Evolutionary conservation across 2,797 vertebrate species (phyloP), one percentile per base, ranked within the genome.

Genomic region (Holocentrus rufus): DNA sequence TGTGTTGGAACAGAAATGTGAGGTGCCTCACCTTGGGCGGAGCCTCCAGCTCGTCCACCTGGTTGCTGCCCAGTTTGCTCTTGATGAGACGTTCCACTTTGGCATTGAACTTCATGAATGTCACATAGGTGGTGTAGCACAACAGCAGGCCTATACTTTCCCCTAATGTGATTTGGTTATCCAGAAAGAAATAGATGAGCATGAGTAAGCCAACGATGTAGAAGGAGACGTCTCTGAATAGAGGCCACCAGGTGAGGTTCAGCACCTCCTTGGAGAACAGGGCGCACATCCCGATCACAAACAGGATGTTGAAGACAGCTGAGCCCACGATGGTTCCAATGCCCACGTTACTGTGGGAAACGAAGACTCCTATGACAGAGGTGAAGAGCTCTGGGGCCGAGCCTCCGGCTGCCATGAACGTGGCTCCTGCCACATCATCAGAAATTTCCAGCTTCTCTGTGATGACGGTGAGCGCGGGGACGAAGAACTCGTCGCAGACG

Each of bases 201-300:
- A 99, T 95, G 84, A 98, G 93, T 89, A 98, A 91, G 89, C 96
- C 97, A 74, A 98, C 0, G 27, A 97, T 98, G 90, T 99, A 98
- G 93, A 99, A 99, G 36, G 95, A 94, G 85, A 98, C 97, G 69
- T 99, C 97, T 86, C 97, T 93, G 91, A 99, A 98, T 56, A 99
- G 97, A 15, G 97, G 97, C 97, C 97, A 99, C 97, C 97, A 99
- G 13, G 97, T 99, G 85, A 99, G 95, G 88, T 97, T 94, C 86
- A 99, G 91, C 77, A 98, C 95, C 91, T 98, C 96, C 88, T 92
- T 96, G 74, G 97, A 99, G 93, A 99, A 99, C 69, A 99, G 89
- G 77, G 97, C 97, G 71, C 97, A 99, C 97, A 98, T 99, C 81
- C 97, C 97, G 57, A 99, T 99, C 81, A 99, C 97, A 73, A 99